These are phyloP conservation scores for Odontocerum albicorne DNA, from an alignment of 2,888 invertebrate species.

Conservation along the genomic window DNA sequence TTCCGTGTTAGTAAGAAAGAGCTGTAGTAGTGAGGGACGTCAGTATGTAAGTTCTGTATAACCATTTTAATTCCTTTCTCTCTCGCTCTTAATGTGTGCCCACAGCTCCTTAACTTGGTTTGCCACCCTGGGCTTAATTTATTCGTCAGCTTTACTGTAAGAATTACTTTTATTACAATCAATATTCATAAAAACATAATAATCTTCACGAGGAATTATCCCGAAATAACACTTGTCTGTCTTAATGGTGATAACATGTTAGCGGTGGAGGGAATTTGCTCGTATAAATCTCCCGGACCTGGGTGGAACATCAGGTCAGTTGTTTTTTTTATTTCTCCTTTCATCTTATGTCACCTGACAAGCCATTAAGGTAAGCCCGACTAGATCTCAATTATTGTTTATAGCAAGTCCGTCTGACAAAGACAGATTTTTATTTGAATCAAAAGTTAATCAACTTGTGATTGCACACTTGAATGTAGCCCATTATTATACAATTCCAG, in stretches of 20 bases:
- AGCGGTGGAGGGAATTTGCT: conserved; percentile 35
- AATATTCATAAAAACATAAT: neutral
- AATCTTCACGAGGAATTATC: neutral
- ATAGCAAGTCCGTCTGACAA: no score
- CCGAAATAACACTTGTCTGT: conserved; percentile 26
- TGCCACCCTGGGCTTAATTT: conserved; percentile 8
- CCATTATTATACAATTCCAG: conserved; percentile 7
- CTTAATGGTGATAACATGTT: conserved; percentile 26
- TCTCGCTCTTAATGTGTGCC: conserved; percentile 29
- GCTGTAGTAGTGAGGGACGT: conserved; percentile 22
- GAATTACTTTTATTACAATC: neutral
- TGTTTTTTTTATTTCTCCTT: conserved; percentile 26
- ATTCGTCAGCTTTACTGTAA: conserved; percentile 1
- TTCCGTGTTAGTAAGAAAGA: conserved; percentile 28
- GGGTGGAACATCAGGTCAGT: conserved; percentile 36
- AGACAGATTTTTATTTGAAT: no score
- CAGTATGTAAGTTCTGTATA: conserved; percentile 31
- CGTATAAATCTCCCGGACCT: conserved; percentile 22
- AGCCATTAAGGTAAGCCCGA: conserved; percentile 32
- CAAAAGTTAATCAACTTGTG: neutral
- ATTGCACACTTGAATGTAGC: conserved; percentile 14
- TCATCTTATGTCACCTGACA: conserved; percentile 24
- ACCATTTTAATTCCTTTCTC: conserved; percentile 29
- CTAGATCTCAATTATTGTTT: conserved; percentile 4
- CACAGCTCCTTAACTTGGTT: conserved; percentile 20